phyloP scores from a whole-genome alignment of 2,888 invertebrate genomes.

The Nemurella pictetii region DNA sequence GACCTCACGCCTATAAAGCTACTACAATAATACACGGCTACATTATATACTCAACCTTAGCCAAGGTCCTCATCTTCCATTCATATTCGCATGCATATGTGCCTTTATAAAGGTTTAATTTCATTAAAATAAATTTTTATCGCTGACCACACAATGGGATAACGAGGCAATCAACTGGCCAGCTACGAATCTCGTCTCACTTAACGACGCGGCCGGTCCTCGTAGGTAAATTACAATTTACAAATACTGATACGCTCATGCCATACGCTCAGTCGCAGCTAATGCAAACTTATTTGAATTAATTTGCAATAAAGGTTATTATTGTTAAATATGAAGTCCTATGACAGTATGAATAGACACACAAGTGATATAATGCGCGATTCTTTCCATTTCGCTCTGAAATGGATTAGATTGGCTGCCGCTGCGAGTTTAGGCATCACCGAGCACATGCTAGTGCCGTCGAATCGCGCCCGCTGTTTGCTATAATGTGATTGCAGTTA shows the following conservation, averaged over 20 bases:
- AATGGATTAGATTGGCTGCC: background rate
- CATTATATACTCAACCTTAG: background rate
- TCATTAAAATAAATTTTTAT: background rate
- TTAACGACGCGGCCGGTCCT: background rate
- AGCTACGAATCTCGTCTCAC: background rate
- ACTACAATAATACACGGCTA: background rate
- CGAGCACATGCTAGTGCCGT: background rate
- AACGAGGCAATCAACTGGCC: background rate
- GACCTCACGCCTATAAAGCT: background rate
- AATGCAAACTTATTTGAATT: background rate
- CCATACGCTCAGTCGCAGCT: too few species aligned
- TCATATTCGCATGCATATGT: background rate
- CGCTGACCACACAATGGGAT: background rate
- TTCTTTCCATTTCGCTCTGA: background rate
- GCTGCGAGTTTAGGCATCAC: background rate
- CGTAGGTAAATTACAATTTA: background rate
- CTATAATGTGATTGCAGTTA: background rate
- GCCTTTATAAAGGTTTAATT: background rate
- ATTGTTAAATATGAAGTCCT: background rate
- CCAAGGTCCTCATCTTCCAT: background rate
- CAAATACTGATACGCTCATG: background rate
- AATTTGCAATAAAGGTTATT: background rate
- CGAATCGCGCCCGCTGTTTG: background rate
- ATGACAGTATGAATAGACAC: background rate
- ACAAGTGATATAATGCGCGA: background rate